A percentile compares a stretch with the other conserved stretches of the same genome.
Conservation (phyloP, 2,888 invertebrate genomes). For the Pseudanteris insignis region DNA sequence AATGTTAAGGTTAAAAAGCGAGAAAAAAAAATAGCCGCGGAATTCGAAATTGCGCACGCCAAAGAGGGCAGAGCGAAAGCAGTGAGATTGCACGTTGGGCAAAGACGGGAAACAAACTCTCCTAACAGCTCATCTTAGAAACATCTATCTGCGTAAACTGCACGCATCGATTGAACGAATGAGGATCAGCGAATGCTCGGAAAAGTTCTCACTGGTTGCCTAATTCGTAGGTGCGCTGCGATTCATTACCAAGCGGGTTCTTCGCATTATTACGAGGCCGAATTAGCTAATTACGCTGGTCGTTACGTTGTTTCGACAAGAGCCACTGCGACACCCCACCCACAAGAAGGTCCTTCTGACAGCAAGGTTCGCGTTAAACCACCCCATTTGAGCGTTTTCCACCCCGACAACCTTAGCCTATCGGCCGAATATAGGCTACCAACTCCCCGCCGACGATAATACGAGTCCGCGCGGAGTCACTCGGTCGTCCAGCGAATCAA, state of each 20-base stretch:
- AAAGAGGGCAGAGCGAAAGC: too few species aligned
- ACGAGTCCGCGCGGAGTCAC: conserved; percentile 50
- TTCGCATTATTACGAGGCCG: conserved; percentile 65
- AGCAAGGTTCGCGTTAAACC: conserved; percentile 66
- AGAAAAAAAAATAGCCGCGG: too few species aligned
- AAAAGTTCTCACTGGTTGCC: conserved; percentile 48
- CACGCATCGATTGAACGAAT: conserved; percentile 37
- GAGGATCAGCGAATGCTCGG: conserved; percentile 36
- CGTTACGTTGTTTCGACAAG: conserved; percentile 64
- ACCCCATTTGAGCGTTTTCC: conserved; percentile 67
- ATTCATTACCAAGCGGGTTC: conserved; percentile 61
- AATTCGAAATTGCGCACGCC: too few species aligned
- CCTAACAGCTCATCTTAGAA: conserved; percentile 24
- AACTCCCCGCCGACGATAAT: conserved; percentile 36
- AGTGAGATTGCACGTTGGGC: too few species aligned
- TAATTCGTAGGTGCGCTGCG: conserved; percentile 56
- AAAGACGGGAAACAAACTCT: too few species aligned
- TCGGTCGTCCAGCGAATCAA: conserved; percentile 17
- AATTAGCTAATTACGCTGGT: conserved; percentile 66
- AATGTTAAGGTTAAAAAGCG: too few species aligned
- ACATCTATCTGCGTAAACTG: conserved; percentile 31
- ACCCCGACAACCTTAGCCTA: conserved; percentile 64
- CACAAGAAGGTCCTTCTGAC: conserved; percentile 63
- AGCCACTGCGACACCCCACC: conserved; percentile 45
- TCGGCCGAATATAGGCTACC: conserved; percentile 57